Evolutionary conservation across 2,797 vertebrate genomes (phyloP).

Genomic region (Acrossocheilus wenchowensis): DNA sequence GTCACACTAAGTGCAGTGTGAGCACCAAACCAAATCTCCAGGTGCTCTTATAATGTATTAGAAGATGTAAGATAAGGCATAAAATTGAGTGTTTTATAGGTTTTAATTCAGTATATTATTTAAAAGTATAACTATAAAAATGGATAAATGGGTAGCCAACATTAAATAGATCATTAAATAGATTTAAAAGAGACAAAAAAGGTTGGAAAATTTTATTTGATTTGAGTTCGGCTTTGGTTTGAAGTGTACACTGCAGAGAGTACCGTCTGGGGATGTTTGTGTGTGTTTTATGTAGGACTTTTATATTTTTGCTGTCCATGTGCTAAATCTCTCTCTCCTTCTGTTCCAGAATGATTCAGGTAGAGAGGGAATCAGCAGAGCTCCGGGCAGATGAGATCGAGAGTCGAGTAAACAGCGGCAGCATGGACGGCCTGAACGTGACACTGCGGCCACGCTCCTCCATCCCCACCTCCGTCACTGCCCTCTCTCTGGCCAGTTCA

Average conservation of each 20-base stretch:
- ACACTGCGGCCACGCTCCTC: conserved; percentile 87
- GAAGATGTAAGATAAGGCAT: neutral
- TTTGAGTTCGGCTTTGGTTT: neutral
- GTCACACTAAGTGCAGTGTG: too few relatives aligned
- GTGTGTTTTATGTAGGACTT: neutral
- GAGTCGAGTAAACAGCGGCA: conserved; percentile 92
- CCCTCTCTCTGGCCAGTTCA: conserved; percentile 92
- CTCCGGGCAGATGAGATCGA: conserved; percentile 92
- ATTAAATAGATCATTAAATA: neutral
- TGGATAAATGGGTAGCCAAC: neutral
- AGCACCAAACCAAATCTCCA: too few relatives aligned
- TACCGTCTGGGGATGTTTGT: neutral
- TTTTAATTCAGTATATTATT: neutral
- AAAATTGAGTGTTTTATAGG: neutral
- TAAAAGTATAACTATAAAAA: neutral
- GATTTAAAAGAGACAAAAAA: too few relatives aligned
- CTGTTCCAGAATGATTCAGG: conserved; percentile 92
- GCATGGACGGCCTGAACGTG: conserved; percentile 94
- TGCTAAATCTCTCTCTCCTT: neutral
- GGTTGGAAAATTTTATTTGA: too few relatives aligned
- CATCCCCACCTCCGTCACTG: conserved; percentile 92
- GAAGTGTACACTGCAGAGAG: neutral
- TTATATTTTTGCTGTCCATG: neutral
- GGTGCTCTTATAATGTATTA: neutral
- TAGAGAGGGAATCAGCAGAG: conserved; percentile 94